Evolutionary conservation across 2,113 vertebrate species (phyloP).

Genomic region (Neotragus pygmaeus): DNA sequence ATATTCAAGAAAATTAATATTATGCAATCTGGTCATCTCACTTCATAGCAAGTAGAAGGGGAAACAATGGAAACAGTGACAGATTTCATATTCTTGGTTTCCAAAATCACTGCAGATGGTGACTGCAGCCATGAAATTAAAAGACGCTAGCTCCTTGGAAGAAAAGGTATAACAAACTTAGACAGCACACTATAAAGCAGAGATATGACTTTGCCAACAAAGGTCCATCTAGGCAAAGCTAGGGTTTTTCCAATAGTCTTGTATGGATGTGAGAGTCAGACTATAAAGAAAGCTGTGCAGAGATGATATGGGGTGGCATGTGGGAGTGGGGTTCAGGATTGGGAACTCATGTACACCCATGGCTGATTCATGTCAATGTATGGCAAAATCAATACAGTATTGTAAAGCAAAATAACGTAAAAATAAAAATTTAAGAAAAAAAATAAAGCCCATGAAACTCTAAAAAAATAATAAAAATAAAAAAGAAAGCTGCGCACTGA

Average conservation of each 20-base stretch:
- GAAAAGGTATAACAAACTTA: not conserved
- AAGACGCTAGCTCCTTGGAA: not conserved
- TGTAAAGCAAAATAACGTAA: too few species aligned
- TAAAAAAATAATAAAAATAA: too few species aligned
- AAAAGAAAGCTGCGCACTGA: too few species aligned
- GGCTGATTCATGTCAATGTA: too few species aligned
- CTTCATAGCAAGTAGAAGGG: not conserved
- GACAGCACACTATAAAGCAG: not conserved
- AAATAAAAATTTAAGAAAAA: too few species aligned
- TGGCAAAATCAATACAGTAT: too few species aligned
- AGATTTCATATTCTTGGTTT: not conserved
- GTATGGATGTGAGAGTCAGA: not conserved
- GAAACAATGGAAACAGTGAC: not conserved
- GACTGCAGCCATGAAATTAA: not conserved
- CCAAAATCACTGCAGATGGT: not conserved
- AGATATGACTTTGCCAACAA: not conserved
- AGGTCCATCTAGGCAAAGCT: not conserved
- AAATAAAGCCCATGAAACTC: too few species aligned
- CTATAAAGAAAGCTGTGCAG: not conserved
- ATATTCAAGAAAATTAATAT: not conserved
- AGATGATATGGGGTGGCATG: too few species aligned
- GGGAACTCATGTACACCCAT: too few species aligned
- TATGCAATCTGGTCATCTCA: accelerated
- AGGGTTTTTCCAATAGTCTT: not conserved
- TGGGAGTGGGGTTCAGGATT: too few species aligned